phyloP scores from a whole-genome alignment of 2,888 invertebrate genomes.

The Pyrrhia umbra region DNA sequence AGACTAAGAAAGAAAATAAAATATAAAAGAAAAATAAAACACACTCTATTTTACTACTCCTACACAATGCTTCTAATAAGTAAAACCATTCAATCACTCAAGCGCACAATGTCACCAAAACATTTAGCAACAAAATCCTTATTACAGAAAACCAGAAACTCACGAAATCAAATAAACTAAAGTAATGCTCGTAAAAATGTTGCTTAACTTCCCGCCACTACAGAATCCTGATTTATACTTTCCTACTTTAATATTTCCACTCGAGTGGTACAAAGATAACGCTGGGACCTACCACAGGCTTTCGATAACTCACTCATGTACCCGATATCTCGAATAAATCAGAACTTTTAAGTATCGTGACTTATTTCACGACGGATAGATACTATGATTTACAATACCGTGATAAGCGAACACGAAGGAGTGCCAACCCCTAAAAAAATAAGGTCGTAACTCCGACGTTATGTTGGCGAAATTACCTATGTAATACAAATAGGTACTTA shows the following conservation, averaged over 20 bases:
- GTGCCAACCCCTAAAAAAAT: constrained; percentile 60
- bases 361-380: constrained; percentile 50
- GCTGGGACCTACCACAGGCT: constrained; percentile 45
- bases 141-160: constrained; percentile 47
- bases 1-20: not conserved
- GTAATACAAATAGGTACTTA: constrained; percentile 52
- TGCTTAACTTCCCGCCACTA: constrained; percentile 63
- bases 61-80: not conserved
- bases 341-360: constrained; percentile 14
- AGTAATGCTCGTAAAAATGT: constrained; percentile 68
- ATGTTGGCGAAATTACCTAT: constrained; percentile 53
- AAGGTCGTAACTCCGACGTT: constrained; percentile 48
- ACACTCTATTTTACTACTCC: not conserved
- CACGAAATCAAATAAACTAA: constrained; percentile 60
- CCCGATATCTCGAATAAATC: constrained; percentile 19
- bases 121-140: constrained; percentile 56
- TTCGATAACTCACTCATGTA: constrained; percentile 40
- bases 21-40: not conserved
- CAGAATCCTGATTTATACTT: constrained; percentile 69
- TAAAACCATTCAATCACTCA: constrained; percentile 39
- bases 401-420: constrained; percentile 61
- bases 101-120: constrained; percentile 51
- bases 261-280: constrained; percentile 62
- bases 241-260: constrained; percentile 67
- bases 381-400: constrained; percentile 47